Evolutionary conservation across 2,888 invertebrate species (phyloP).

Genomic region (Harpalus rufipes): DNA sequence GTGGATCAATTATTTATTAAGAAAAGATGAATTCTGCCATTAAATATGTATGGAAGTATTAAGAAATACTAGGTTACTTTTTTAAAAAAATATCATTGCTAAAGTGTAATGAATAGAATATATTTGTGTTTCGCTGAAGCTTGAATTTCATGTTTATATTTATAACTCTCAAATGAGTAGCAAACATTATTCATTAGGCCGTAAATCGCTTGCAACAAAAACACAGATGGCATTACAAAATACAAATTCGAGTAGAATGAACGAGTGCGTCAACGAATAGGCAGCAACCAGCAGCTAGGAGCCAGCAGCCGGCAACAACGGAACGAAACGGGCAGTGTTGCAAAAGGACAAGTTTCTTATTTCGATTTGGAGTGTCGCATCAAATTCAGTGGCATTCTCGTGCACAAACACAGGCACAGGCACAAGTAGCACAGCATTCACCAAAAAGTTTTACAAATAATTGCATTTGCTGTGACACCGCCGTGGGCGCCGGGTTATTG

Average conservation of each 20-base stretch:
- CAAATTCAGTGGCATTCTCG: constrained; percentile 57
- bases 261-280: constrained; percentile 10
- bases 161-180: constrained; percentile 31
- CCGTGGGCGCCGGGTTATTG: constrained; percentile 45
- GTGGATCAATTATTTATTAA: too few relatives aligned
- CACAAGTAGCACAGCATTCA: constrained; percentile 44
- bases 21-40: too few relatives aligned
- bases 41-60: too few relatives aligned
- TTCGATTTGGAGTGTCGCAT: constrained; percentile 55
- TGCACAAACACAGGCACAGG: constrained; percentile 15
- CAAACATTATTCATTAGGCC: constrained; percentile 47
- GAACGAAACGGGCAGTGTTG: not conserved
- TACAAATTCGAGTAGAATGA: constrained; percentile 24
- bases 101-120: not conserved
- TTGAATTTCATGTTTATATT: not conserved
- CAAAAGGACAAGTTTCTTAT: constrained; percentile 52
- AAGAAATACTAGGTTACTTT: too few relatives aligned
- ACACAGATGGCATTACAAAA: constrained; percentile 43
- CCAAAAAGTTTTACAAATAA: constrained; percentile 66
- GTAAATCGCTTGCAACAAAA: constrained; percentile 16
- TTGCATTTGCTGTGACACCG: constrained; percentile 64
- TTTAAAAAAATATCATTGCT: not conserved
- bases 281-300: not conserved
- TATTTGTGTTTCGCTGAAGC: not conserved
- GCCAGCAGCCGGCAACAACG: constrained; percentile 16